Conservation (phyloP, 2,888 invertebrate genomes). For the Eupithecia exiguata region DNA sequence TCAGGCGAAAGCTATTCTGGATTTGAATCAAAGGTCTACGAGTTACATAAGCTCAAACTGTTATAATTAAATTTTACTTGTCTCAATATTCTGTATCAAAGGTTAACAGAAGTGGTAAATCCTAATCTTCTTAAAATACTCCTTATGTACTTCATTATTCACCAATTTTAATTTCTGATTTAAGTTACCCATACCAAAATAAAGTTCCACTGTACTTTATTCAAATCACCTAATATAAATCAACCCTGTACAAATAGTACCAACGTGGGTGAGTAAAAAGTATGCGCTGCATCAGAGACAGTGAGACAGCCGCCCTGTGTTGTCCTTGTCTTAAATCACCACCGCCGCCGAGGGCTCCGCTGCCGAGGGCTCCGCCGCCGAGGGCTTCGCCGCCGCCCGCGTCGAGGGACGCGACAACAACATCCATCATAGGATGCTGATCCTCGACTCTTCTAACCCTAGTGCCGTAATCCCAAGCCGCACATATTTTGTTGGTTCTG, state of each 20-base stretch:
- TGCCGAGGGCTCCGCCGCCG: neutral
- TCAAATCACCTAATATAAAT: neutral
- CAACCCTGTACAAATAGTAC: neutral
- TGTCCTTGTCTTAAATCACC: neutral
- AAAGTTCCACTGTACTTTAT: neutral
- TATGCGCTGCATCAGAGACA: neutral
- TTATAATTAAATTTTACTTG: neutral
- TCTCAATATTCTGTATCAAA: neutral
- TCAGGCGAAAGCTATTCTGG: neutral
- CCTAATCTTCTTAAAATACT: neutral
- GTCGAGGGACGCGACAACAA: neutral
- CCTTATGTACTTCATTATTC: neutral
- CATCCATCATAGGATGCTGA: neutral
- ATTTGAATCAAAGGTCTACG: neutral
- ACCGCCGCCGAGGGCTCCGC: too few species aligned
- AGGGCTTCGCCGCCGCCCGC: too few species aligned
- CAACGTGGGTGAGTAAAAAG: neutral
- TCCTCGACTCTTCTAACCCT: neutral
- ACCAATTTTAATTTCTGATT: neutral
- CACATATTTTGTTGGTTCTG: neutral
- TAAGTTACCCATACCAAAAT: neutral
- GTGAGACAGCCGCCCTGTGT: neutral
- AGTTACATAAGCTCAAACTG: neutral
- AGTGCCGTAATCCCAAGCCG: neutral
- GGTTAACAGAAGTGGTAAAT: neutral